Evolutionary conservation across 2,888 invertebrate genomes (phyloP), one percentile per base, ranked within the genome.

Genomic region (Melitaea athalia): DNA sequence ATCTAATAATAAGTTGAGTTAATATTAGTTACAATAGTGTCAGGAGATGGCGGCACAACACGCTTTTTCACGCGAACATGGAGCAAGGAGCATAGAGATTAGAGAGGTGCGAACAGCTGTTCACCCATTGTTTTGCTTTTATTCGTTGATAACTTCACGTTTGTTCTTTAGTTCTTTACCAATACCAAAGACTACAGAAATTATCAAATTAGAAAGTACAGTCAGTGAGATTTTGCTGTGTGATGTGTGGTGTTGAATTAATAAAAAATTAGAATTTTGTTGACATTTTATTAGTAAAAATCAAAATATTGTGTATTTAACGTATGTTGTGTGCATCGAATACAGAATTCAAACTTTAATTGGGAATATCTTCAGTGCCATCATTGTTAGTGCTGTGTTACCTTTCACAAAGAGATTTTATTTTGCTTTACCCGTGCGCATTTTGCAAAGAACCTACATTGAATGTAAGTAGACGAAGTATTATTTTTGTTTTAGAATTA

Each of bases 21-120:
- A 14, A 24, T 31, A 42, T 11, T 49, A 15, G 38, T 53, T 15
- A 63, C 12, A 60, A n/a, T 50, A 47, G 31, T 57, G 43, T 17
- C 50, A 57, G 43, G 57, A 67, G 68, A 69, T 63, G 72, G 52
- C 63, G 64, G 49, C 53, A 55, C 61, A 14, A 45, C 0, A 49
- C 63, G 15, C 15, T 70, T 65, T 64, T 50, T 5, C 57, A 76
- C 53, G n/a, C n/a, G n/a, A n/a, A n/a, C n/a, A n/a, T n/a, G n/a
- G n/a, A n/a, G n/a, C n/a, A n/a, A n/a, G n/a, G n/a, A n/a, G n/a
- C n/a, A n/a, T n/a, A n/a, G n/a, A n/a, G n/a, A n/a, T n/a, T n/a
- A n/a, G n/a, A n/a, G n/a, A n/a, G n/a, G n/a, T n/a, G n/a, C n/a
- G 57, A 88, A 84, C 88, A 89, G 89, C 89, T 89, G 88, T 85